Conservation (phyloP, 2,113 vertebrate species). For the Azemiops feae region DNA sequence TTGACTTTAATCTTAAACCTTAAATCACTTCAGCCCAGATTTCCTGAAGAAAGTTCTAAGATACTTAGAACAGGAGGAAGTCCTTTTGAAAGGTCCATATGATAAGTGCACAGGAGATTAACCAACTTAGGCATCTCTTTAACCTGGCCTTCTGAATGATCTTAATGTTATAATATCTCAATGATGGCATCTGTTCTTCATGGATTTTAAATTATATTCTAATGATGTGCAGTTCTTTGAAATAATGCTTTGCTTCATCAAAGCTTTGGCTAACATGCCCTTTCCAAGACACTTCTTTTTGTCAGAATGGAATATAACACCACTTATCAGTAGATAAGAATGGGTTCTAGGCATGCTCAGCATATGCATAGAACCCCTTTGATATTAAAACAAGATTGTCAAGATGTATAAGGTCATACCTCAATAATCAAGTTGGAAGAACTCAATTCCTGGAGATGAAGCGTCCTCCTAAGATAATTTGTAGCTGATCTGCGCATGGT, state of each 20-base stretch:
- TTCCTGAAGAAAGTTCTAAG: background rate
- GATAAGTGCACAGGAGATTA: background rate
- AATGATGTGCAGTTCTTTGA: background rate
- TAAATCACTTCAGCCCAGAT: background rate
- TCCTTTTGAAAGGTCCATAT: background rate
- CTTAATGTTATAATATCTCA: background rate
- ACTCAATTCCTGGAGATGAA: no score
- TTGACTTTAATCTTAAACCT: background rate
- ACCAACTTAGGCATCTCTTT: background rate
- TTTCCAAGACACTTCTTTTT: background rate
- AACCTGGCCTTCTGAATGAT: background rate
- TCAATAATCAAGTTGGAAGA: no score
- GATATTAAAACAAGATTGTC: background rate
- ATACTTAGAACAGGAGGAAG: background rate
- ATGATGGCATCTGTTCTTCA: background rate
- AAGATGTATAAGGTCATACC: background rate
- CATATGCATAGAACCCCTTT: background rate
- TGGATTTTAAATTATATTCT: background rate
- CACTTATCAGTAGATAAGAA: background rate
- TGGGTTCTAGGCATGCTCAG: background rate
- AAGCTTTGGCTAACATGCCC: background rate
- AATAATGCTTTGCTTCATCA: background rate
- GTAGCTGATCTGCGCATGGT: no score
- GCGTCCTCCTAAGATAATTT: no score
- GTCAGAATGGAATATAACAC: background rate